A percentile compares a stretch with the other conserved stretches of the same genome.
These are phyloP conservation scores for Psix sp. DNA, from an alignment of 1,140 invertebrate species.

Conservation along the genomic window DNA sequence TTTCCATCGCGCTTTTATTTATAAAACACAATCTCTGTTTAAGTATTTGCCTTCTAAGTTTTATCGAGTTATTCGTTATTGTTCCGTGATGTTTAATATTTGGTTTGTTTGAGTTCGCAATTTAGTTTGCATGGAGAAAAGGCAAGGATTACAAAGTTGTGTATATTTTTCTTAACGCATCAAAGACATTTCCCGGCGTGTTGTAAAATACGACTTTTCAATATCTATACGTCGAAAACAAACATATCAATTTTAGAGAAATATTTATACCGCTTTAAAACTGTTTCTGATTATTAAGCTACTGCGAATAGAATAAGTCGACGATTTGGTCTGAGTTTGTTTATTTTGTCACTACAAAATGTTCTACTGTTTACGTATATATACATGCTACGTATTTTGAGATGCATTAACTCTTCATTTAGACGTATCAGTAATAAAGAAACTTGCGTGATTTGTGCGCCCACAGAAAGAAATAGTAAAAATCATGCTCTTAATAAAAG, in stretches of 20 bases:
- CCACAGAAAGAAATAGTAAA: too few relatives aligned
- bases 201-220: slow-evolving; percentile 48
- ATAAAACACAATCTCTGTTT: too few relatives aligned
- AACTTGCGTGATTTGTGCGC: too few relatives aligned
- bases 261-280: slow-evolving; percentile 55
- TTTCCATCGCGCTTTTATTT: too few relatives aligned
- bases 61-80: too few relatives aligned
- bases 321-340: background rate
- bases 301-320: slow-evolving; percentile 27
- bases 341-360: too few relatives aligned
- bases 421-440: too few relatives aligned
- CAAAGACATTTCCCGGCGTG: slow-evolving; percentile 30
- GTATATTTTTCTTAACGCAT: slow-evolving; percentile 42
- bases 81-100: background rate
- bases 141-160: slow-evolving; percentile 17
- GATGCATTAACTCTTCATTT: too few relatives aligned
- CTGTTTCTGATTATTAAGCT: slow-evolving; percentile 29
- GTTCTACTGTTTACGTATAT: background rate
- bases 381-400: background rate
- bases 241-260: slow-evolving; percentile 58
- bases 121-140: slow-evolving; percentile 33
- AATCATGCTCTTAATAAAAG: too few relatives aligned
- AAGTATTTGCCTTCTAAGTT: too few relatives aligned
- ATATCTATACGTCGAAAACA: slow-evolving; percentile 50
- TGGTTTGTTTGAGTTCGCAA: slow-evolving; percentile 7